Base-by-base conservation (phyloP, 1,140 invertebrate genomes). In the Brachionus asplanchnoidis region DNA sequence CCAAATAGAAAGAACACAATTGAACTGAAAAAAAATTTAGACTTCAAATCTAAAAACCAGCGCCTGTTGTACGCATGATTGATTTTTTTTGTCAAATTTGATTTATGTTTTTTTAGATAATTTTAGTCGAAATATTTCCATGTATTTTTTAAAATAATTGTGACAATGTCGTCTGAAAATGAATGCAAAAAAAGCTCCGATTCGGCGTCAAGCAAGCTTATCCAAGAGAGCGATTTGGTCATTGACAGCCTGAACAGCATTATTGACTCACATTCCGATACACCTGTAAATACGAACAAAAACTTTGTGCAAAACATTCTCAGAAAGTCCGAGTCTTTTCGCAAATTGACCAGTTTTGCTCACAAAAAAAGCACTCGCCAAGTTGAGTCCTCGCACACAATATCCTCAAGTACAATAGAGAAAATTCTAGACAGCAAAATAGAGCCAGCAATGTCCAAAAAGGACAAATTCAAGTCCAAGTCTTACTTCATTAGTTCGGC, bases 231-330 rank as follows among this genome's bases (percentile, higher is more conserved):
- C 11, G 73, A 77, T 14, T 26, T 77, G 26, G 20, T 77, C 3
- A 26, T 77, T 2, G 44, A 77, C 9, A 77, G 46, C 26, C 46
- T 77, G 26, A 50, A 77, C 20, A 77, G 20, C 8, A 77, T 77
- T 9, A 77, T 77, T 36, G 73, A 77, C 14, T 77, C 73, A 32
- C 73, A 77, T 77, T 77, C 73, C 68, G 32, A 73, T 14, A 20
- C 66, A 32, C 9, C 26, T 32, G 66, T 40, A 68, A 68, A 73
- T 73, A 42, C 32, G 36, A 73, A 36, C 8, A 73, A 42, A 73
- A 73, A 73, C 42, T 73, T 73, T 73, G 68, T 73, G 7, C 68
- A 73, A 40, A 73, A 42, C n/a, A 40, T 73, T 40, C 68, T 73
- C 11, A 73, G 42, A 73, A 73, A 73, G 36, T 73, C 68, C 14